Evolutionary conservation across 2,113 vertebrate species (phyloP).

Genomic region (Apteryx owenii): DNA sequence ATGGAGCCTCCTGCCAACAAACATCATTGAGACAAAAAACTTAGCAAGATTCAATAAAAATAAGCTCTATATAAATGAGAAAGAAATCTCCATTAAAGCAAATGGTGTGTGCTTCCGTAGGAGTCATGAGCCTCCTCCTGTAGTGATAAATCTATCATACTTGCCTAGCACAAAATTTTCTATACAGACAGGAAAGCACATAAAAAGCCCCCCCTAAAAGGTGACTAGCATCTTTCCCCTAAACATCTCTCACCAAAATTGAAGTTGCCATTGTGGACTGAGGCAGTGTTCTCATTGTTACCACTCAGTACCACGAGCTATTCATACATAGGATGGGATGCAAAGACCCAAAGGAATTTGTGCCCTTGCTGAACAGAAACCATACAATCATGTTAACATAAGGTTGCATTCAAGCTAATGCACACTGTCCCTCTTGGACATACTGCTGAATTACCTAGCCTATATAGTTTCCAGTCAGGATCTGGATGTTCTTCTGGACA

Average conservation of each 20-base stretch:
- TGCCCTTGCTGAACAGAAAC: not conserved
- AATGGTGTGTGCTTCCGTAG: not conserved
- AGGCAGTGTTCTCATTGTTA: not conserved
- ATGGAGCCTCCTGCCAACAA: not conserved
- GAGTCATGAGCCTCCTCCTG: not conserved
- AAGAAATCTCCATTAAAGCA: not conserved
- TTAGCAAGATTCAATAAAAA: not conserved
- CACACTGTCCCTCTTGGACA: not conserved
- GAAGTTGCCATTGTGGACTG: not conserved
- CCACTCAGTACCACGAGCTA: not conserved
- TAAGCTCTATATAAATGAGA: not conserved
- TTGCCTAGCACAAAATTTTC: not conserved
- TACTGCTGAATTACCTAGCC: not conserved
- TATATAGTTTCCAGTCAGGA: not conserved
- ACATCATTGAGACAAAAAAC: not conserved
- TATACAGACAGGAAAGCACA: not conserved
- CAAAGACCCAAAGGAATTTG: not conserved
- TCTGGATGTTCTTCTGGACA: not conserved
- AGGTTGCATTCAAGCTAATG: not conserved
- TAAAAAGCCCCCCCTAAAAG: fast-evolving
- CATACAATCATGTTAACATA: not conserved
- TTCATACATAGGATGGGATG: not conserved
- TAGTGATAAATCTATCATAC: not conserved
- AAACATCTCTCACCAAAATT: not conserved
- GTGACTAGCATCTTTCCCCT: not conserved